Evolutionary conservation across 1,140 invertebrate species (phyloP).

Genomic region (Brachionus sp.): DNA sequence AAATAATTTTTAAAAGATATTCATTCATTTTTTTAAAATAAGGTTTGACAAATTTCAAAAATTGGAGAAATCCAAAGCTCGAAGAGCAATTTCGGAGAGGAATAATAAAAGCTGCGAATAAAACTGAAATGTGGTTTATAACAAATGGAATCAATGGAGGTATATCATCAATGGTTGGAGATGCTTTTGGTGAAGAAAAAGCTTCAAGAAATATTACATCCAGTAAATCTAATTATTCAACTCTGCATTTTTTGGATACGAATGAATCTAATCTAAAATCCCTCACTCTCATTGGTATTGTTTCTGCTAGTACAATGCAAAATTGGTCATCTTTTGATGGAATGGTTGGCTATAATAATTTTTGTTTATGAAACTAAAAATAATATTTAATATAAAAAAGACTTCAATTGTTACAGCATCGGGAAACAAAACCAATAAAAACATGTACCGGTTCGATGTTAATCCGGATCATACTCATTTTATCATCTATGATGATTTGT

Average conservation of each 20-base stretch:
- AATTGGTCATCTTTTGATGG: constrained; percentile 43
- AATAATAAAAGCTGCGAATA: constrained; percentile 40
- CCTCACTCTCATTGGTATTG: constrained; percentile 30
- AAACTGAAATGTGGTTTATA: constrained; percentile 46
- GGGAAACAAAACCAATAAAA: constrained; percentile 11
- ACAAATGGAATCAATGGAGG: constrained; percentile 40
- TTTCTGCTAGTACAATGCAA: constrained; percentile 29
- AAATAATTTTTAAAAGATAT: too few relatives aligned
- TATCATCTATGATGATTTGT: constrained; percentile 34
- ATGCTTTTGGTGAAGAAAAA: constrained; percentile 40
- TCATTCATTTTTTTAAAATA: too few relatives aligned
- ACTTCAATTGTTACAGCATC: constrained; percentile 3
- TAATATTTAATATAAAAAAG: background rate
- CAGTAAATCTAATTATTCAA: background rate
- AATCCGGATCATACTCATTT: constrained; percentile 46
- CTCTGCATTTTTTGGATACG: background rate
- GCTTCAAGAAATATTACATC: background rate
- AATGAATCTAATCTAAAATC: constrained; percentile 26
- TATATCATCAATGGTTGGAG: constrained; percentile 30
- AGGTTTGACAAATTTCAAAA: constrained; percentile 40
- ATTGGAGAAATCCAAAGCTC: constrained; percentile 42
- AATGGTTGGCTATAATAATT: background rate
- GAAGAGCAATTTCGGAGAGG: constrained; percentile 34
- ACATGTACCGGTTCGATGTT: constrained; percentile 17
- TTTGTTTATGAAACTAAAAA: background rate